phyloP scores from a whole-genome alignment of 2,888 invertebrate species.

The Lingula anatina region DNA sequence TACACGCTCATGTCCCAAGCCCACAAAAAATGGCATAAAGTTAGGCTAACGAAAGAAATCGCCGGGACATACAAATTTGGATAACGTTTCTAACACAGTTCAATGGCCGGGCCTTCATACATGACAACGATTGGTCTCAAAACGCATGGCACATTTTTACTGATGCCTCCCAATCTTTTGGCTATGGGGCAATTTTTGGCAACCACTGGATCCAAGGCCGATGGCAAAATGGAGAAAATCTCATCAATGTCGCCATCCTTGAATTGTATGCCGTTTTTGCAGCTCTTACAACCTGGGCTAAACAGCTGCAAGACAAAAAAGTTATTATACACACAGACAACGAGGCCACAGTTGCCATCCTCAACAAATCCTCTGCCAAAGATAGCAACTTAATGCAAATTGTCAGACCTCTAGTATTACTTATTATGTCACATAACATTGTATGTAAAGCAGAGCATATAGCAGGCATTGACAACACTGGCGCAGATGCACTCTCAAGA shows the following conservation, averaged over 20 bases:
- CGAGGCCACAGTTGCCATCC: not conserved
- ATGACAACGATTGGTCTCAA: too few species aligned
- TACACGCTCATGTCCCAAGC: too few species aligned
- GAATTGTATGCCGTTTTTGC: not conserved
- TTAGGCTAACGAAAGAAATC: conserved; percentile 1
- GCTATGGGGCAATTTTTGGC: conserved; percentile 4
- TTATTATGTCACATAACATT: too few species aligned
- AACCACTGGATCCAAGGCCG: not conserved
- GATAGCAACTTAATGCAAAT: not conserved
- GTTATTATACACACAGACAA: conserved; percentile 1
- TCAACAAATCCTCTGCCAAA: conserved; percentile 2
- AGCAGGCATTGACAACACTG: too few species aligned
- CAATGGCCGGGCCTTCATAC: conserved; percentile 6
- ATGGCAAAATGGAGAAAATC: conserved; percentile 1
- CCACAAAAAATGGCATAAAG: too few species aligned
- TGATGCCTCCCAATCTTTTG: not conserved
- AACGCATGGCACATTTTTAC: not conserved
- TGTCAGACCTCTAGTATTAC: too few species aligned
- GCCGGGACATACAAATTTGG: conserved; percentile 2
- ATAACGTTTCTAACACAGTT: not conserved
- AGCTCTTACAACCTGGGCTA: not conserved
- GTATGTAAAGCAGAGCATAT: too few species aligned
- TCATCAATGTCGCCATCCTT: not conserved
- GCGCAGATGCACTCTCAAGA: too few species aligned
- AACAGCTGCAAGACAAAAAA: not conserved